Evolutionary conservation across 2,888 invertebrate genomes (phyloP).

Genomic region (Notocelia uddmanniana): DNA sequence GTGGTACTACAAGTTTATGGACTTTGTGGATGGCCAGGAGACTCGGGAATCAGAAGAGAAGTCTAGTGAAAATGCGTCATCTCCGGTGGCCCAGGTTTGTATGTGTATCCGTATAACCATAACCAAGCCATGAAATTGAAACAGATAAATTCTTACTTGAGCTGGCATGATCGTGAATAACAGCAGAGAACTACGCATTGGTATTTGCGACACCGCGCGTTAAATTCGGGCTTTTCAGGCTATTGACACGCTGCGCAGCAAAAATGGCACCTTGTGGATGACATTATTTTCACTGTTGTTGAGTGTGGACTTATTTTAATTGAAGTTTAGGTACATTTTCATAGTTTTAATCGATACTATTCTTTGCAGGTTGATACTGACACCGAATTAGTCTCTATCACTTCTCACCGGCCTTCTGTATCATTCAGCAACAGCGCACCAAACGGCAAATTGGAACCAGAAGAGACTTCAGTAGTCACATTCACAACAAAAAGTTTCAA

Average conservation of each 20-base stretch:
- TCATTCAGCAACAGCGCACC: background rate
- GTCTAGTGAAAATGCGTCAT: background rate
- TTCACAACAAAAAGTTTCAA: background rate
- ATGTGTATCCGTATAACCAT: background rate
- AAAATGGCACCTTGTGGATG: too few species aligned
- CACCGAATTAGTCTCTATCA: background rate
- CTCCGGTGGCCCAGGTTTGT: background rate
- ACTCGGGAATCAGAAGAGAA: background rate
- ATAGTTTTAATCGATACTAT: background rate
- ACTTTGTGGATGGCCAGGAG: conserved; percentile 6
- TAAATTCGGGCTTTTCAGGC: too few species aligned
- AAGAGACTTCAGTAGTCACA: background rate
- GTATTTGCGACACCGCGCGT: too few species aligned
- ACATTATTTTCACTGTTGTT: too few species aligned
- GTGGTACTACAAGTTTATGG: conserved; percentile 7
- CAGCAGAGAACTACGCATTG: too few species aligned
- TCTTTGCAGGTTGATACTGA: conserved; percentile 1
- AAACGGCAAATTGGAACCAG: background rate
- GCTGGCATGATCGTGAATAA: too few species aligned
- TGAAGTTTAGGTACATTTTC: too few species aligned
- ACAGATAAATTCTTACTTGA: background rate
- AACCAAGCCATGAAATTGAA: background rate
- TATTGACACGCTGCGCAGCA: too few species aligned
- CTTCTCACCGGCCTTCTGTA: background rate
- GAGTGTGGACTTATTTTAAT: too few species aligned